Percentiles rank a stretch among this genome's conserved stretches.
Conservation (phyloP, 1,140 invertebrate species). For the Lepeophtheirus salmonis region DNA sequence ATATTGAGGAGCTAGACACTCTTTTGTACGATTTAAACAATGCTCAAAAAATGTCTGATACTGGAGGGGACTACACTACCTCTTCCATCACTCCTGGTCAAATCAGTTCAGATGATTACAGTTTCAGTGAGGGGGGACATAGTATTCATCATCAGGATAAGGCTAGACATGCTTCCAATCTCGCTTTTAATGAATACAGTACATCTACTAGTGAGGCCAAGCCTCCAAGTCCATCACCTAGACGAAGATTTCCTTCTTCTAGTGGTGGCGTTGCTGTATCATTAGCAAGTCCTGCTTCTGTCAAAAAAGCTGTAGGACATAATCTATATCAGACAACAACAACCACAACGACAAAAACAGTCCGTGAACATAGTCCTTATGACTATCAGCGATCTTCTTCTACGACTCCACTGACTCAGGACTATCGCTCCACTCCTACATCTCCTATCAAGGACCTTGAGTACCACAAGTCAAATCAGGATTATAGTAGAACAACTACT, state of each 20-base stretch:
- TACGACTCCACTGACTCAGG: not conserved
- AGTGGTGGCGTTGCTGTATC: not conserved
- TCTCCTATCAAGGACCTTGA: no score
- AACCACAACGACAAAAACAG: not conserved
- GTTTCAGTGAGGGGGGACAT: not conserved
- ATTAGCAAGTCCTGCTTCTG: not conserved
- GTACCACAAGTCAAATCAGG: no score
- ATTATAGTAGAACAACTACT: no score
- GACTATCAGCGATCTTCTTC: not conserved
- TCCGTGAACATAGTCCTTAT: not conserved
- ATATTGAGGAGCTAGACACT: constrained; percentile 17
- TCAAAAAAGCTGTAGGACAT: not conserved
- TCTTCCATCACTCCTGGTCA: not conserved
- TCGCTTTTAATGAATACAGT: constrained; percentile 15
- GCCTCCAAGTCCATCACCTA: constrained; percentile 10
- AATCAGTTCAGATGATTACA: constrained; percentile 15
- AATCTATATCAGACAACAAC: not conserved
- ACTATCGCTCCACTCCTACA: no score
- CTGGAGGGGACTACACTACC: not conserved
- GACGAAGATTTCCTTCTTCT: constrained; percentile 1
- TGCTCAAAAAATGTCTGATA: constrained; percentile 6
- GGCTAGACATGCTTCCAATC: not conserved
- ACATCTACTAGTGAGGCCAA: constrained; percentile 1
- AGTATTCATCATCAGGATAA: no score
- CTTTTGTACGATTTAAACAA: constrained; percentile 17